Conservation (phyloP, 2,113 vertebrate species). For the Vanacampus margaritifer region DNA sequence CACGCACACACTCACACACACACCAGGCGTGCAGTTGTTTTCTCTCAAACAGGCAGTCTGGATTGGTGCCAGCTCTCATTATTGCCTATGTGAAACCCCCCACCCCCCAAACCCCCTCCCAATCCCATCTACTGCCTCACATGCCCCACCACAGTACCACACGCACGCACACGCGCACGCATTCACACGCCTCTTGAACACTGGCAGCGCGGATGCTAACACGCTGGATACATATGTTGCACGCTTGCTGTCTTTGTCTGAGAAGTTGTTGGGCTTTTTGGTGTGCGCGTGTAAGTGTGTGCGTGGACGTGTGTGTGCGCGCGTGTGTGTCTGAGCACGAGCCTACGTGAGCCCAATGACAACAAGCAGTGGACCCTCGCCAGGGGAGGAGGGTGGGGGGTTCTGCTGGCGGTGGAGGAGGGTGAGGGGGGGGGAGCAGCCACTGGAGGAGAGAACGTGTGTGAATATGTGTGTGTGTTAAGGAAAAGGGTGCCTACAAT, state of each 20-base stretch:
- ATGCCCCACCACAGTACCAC: conserved; percentile 8
- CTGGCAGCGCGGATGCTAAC: conserved; percentile 53
- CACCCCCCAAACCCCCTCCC: conserved; percentile 1
- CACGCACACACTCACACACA: conserved; percentile 33
- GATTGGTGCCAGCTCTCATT: conserved; percentile 70
- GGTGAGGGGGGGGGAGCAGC: background rate
- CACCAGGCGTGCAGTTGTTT: conserved; percentile 55
- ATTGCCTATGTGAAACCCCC: conserved; percentile 59
- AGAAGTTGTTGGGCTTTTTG: conserved; percentile 68
- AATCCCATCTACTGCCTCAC: conserved; percentile 1
- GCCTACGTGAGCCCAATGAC: conserved; percentile 76
- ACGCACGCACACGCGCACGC: conserved; percentile 8
- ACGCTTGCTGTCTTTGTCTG: conserved; percentile 74
- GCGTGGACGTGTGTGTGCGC: background rate
- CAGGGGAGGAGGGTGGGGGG: conserved; percentile 25
- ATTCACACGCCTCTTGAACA: conserved; percentile 42
- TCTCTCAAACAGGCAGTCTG: conserved; percentile 61
- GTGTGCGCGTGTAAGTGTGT: background rate
- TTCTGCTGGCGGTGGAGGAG: conserved; percentile 2
- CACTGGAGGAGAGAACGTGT: background rate
- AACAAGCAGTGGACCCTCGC: conserved; percentile 67
- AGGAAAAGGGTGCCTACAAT: conserved; percentile 10
- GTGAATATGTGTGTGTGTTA: background rate
- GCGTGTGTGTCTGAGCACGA: conserved; percentile 62
- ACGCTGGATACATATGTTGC: conserved; percentile 76